Evolutionary conservation across 2,888 invertebrate genomes (phyloP), one percentile per base, ranked within the genome.

Genomic region (Phalera bucephala): DNA sequence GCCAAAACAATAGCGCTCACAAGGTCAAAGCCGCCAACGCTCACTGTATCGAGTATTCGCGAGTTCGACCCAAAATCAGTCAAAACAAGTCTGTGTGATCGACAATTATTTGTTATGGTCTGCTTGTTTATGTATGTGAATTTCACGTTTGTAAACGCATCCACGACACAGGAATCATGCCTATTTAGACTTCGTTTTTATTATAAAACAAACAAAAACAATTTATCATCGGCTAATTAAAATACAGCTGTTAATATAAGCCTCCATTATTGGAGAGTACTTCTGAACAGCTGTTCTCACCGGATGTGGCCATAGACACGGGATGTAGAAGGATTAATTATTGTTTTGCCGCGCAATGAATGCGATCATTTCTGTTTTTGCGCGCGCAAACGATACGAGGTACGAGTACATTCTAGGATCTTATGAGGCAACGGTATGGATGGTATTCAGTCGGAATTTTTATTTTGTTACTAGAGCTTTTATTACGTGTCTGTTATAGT

Each of bases 261-360:
- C 20, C 32, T 32, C 40, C 25, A 38, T 49, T 45, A 44, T 47
- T 38, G 12, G 7, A 3, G 3, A 14, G 25, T 52, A 36, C 39
- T 44, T 11, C 40, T 45, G 45, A 52, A 52, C 62, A 61, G 50
- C 60, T 61, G 60, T 33, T 33, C 5, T 29, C 36, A 15, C 29
- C 54, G 60, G 62, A 60, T 50, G 45, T 33, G 31, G 22, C 39
- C 44, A 38, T 47, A 42, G 44, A 28, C 44, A 23, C 40, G 55
- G 55, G 62, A 57, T 61, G 58, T 45, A 36, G 25, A 44, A 39
- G 45, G 56, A 60, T 52, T 60, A 52, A 45, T 40, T 45, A 52
- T 54, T 56, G 56, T 56, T 59, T 56, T 60, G 45, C 47, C 7
- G 41, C 31, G 8, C 51, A 40, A 36, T 28, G 31, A 23, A 7